phyloP scores from a whole-genome alignment of 2,113 vertebrate species.

The Vulpes ferrilata region DNA sequence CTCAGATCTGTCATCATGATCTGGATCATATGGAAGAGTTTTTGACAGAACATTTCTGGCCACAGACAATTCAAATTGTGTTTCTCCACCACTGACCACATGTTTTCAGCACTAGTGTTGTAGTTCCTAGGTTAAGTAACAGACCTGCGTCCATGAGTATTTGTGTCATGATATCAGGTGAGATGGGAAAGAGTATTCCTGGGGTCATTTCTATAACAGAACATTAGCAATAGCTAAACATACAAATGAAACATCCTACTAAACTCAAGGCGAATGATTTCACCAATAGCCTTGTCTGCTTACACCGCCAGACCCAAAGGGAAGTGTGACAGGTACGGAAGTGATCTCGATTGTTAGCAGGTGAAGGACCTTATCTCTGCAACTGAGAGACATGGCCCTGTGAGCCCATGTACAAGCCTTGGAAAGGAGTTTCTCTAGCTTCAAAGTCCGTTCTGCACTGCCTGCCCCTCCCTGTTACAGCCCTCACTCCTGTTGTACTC shows the following conservation, averaged over 20 bases:
- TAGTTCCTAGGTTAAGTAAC: too few species aligned
- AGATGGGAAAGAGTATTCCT: background rate
- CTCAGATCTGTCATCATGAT: background rate
- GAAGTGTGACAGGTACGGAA: background rate
- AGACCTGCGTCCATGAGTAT: background rate
- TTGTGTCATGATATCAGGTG: background rate
- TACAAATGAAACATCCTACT: background rate
- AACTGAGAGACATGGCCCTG: background rate
- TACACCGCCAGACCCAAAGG: rapidly evolving
- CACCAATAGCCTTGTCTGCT: background rate
- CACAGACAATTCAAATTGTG: background rate
- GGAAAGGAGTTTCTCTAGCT: background rate
- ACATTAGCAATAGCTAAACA: background rate
- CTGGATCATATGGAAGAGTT: background rate
- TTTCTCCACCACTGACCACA: background rate
- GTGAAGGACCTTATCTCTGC: background rate
- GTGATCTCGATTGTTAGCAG: background rate
- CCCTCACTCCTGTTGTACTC: background rate
- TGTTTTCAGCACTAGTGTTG: rapidly evolving
- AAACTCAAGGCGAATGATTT: background rate
- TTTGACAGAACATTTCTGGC: background rate
- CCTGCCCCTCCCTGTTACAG: rapidly evolving
- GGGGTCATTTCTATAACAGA: background rate
- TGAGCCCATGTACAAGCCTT: background rate
- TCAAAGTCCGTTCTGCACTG: background rate